Evolutionary conservation across 2,113 vertebrate species (phyloP).

Genomic region (Tetrao urogallus): DNA sequence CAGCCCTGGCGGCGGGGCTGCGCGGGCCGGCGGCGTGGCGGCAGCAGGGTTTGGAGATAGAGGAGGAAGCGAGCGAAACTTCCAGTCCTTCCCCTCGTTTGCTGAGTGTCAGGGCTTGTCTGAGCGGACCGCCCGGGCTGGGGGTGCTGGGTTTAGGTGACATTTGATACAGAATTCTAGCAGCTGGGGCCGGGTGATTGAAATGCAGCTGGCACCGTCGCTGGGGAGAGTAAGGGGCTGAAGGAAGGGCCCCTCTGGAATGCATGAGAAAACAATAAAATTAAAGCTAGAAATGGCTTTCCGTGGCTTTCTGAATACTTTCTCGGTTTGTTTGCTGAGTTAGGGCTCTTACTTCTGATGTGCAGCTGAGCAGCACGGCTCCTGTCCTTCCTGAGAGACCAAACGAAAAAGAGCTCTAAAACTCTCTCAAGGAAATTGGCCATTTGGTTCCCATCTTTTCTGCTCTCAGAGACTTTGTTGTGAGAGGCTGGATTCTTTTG

Average conservation of each 20-base stretch:
- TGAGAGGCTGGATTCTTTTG: neutral
- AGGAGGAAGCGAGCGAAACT: neutral
- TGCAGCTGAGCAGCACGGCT: neutral
- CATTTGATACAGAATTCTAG: accelerated
- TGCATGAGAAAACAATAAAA: neutral
- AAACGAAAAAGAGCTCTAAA: neutral
- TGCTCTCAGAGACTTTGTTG: neutral
- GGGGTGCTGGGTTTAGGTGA: neutral
- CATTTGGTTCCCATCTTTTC: neutral
- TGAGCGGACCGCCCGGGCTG: accelerated
- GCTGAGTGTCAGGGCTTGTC: neutral
- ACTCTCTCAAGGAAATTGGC: neutral
- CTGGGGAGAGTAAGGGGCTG: neutral
- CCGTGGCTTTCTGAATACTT: neutral
- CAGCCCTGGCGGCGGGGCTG: neutral
- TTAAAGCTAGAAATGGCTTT: neutral
- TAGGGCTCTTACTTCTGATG: neutral
- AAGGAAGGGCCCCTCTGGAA: neutral
- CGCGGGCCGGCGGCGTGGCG: neutral
- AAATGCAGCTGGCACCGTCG: accelerated
- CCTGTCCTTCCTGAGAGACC: neutral
- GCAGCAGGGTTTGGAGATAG: neutral
- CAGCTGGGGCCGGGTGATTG: neutral
- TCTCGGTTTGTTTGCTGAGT: neutral
- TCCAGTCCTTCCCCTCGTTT: no score